Evolutionary conservation across 2,888 invertebrate species (phyloP), one percentile per base, ranked within the genome.

Genomic region (Euphydryas editha): DNA sequence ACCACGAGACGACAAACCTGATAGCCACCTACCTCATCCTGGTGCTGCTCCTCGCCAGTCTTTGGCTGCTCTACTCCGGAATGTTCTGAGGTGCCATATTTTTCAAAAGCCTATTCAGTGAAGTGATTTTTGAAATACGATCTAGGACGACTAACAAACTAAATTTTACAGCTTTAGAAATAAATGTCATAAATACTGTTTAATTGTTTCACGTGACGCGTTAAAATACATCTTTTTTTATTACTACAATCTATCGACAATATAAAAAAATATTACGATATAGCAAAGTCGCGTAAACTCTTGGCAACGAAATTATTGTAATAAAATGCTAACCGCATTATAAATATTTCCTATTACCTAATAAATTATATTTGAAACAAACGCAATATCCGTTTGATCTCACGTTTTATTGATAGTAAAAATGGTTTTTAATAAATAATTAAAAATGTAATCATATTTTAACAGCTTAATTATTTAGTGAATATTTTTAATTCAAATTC

Each of bases 21-120:
- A 90, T 95, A 78, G 95, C 95, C 80, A 96, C 96, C 74, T 96
- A 95, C 81, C 85, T 95, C 77, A 95, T 96, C 82, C 86, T 96
- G 82, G 94, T 95, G 76, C 87, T 95, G 51, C 90, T 96, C 47
- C 89, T 96, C 63, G 93, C 95, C 77, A 93, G 94, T 65, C 92
- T 96, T 60, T 96, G 95, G 94, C 86, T 95, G 47, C 92, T 96
- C 70, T 96, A 96, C 84, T 94, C 95, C 21, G 95, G 95, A 69
- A 77, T 95, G 81, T 92, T 91, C 81, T 92, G 88, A 91, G 90
- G 91, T 90, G 87, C 84, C 62, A 56, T 56, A 61, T 60, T 36
- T 17, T 54, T 17, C 15, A 1, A 54, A 54, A 36, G 7, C 10
- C 20, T 39, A 17, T 37, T n/a, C 37, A 36, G 54, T 36, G 54